Evolutionary conservation across 2,113 vertebrate genomes (phyloP).

Genomic region (Entosphenus tridentatus): DNA sequence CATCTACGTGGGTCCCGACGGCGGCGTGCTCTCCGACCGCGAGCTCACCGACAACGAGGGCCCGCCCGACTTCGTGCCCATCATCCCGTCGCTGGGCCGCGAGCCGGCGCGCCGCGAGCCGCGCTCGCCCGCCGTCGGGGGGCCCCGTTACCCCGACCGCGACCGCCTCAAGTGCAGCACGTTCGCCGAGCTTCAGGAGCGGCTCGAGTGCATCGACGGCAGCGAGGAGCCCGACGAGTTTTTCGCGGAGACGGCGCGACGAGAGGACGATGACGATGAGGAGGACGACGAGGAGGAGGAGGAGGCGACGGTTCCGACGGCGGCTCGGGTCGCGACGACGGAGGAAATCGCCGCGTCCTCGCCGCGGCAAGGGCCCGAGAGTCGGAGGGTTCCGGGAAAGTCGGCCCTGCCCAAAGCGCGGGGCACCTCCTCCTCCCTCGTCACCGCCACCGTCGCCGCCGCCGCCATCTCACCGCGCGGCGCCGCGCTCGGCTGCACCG

Average conservation of each 20-base stretch:
- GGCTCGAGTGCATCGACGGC: slow-evolving; percentile 83
- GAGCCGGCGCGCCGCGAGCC: slow-evolving; percentile 11
- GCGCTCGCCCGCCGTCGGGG: slow-evolving; percentile 29
- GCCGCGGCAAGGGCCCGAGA: no score
- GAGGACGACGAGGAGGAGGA: no score
- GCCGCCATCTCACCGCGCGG: no score
- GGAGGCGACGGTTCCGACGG: no score
- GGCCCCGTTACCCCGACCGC: slow-evolving; percentile 27
- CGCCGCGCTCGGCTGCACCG: no score
- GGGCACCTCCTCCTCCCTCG: no score
- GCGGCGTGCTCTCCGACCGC: slow-evolving; percentile 69
- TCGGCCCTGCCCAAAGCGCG: no score
- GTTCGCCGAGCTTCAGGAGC: slow-evolving; percentile 86
- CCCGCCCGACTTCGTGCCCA: slow-evolving; percentile 81
- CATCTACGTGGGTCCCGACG: slow-evolving; percentile 83
- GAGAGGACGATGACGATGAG: no score
- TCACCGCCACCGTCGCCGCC: no score
- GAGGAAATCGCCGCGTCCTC: no score
- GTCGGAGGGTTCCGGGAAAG: no score
- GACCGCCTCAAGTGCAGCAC: slow-evolving; percentile 95
- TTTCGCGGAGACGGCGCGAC: slow-evolving; percentile 48
- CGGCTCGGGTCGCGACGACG: no score
- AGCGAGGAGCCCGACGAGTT: slow-evolving; percentile 63
- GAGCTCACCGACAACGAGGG: slow-evolving; percentile 89
- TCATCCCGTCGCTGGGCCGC: slow-evolving; percentile 54